Evolutionary conservation across 2,797 vertebrate species (phyloP), one percentile per base, ranked within the genome.

Genomic region (Heterohyrax brucei): DNA sequence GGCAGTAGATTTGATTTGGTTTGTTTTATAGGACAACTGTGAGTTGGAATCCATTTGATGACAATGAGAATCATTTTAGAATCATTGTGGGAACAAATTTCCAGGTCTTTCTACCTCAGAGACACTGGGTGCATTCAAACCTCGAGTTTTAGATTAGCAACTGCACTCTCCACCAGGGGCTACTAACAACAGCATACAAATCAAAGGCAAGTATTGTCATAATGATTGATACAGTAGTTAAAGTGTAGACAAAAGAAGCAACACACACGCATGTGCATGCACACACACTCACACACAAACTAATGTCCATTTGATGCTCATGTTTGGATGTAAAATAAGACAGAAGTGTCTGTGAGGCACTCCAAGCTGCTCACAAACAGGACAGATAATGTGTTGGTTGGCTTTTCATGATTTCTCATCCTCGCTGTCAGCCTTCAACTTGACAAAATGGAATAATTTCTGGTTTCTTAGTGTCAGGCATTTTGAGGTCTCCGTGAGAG

Each of bases 361-460:
- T 75, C 94, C 73, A 72, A 68, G 50, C 68, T 93, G 62, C 76
- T n/a, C 50, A 59, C 33, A 26, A n/a, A 83, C 89, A 92, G 70
- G 91, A 82, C 1, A 8, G 85, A 85, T 33, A 33, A 53, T 21
- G 24, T 61, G 24, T 12, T n/a, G 61, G n/a, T 7, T 91, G 95
- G 30, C 4, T 90, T 88, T 90, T 89, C 10, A 22, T 82, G 78
- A 81, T 56, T 94, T 90, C 39, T 21, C 79, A 44, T 89, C 56
- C 70, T 91, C 0, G 0, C 77, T 44, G 76, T 91, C 85, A 96
- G 66, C 24, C 72, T 77, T 66, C 78, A 81, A 76, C 75, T 82
- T 87, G 86, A 95, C 87, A 77, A 95, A 94, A 97, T 85, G 92
- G 90, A 95, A 96, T 87, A 87, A 95, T 97, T 96, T n/a, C 80